Percentiles rank a stretch among this genome's conserved stretches.
These are phyloP conservation scores for Ditula angustiorana DNA, from an alignment of 2,888 invertebrate species.

Conservation along the genomic window DNA sequence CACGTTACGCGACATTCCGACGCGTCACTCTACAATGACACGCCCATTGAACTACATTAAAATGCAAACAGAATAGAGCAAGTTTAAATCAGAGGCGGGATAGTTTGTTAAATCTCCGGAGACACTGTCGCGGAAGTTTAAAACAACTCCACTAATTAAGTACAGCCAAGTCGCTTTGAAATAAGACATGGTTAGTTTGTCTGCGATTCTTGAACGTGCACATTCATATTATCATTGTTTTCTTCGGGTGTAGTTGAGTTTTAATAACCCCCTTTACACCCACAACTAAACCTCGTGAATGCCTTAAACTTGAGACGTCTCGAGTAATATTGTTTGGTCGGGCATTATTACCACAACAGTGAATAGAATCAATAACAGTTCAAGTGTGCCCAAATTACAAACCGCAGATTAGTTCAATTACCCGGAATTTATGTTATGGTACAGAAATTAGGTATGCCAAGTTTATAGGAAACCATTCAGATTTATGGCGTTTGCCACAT, in stretches of 20 bases:
- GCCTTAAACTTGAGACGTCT: background rate
- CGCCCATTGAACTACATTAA: conserved; percentile 9
- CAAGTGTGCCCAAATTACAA: background rate
- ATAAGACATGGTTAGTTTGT: conserved; percentile 20
- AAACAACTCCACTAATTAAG: conserved; percentile 32
- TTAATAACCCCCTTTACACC: background rate
- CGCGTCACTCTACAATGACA: background rate
- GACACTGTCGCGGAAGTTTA: conserved; percentile 24
- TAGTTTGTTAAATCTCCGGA: conserved; percentile 14
- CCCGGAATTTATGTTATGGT: conserved; percentile 8
- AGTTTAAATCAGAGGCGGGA: conserved; percentile 22
- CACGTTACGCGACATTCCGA: conserved; percentile 4
- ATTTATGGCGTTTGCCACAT: background rate
- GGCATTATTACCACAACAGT: background rate
- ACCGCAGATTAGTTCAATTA: background rate
- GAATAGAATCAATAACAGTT: conserved; percentile 5
- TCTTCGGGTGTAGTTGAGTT: background rate
- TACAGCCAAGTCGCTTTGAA: conserved; percentile 11
- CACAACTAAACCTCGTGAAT: background rate
- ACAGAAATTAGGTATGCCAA: background rate
- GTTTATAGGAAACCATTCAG: background rate
- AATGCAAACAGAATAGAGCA: conserved; percentile 16
- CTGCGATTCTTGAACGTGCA: conserved; percentile 9
- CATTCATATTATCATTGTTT: background rate
- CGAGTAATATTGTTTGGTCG: background rate